These are phyloP conservation scores for Ahaetulla prasina DNA, from an alignment of 2,113 vertebrate genomes.

Conservation along the genomic window DNA sequence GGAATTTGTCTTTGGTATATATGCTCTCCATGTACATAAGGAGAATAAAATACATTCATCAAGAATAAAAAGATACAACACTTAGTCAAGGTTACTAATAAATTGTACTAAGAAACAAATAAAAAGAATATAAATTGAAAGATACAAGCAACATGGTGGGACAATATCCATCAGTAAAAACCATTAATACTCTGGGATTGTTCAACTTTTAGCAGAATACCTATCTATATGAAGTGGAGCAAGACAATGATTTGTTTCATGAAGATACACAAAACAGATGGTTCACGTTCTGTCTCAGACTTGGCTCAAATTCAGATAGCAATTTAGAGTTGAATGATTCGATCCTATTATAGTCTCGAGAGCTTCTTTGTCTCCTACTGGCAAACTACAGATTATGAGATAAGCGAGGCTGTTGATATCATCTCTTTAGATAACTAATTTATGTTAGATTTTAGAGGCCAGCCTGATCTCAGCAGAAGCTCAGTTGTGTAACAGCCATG, in stretches of 20 bases:
- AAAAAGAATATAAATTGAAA: too few species aligned
- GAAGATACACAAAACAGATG: slow-evolving; percentile 58
- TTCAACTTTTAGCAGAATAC: neutral
- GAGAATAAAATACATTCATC: too few species aligned
- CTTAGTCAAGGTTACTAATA: too few species aligned
- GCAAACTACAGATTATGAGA: slow-evolving; percentile 38
- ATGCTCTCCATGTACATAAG: too few species aligned
- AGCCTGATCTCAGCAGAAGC: slow-evolving; percentile 9
- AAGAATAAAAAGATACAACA: too few species aligned
- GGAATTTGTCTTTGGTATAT: too few species aligned
- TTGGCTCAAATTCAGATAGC: slow-evolving; percentile 31
- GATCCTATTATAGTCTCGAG: slow-evolving; percentile 57
- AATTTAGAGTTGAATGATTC: slow-evolving; percentile 49
- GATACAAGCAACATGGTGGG: too few species aligned
- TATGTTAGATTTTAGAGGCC: slow-evolving; percentile 27
- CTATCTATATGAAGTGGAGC: neutral
- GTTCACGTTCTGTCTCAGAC: slow-evolving; percentile 47
- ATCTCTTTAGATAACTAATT: slow-evolving; percentile 14
- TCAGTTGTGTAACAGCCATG: neutral
- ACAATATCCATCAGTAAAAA: neutral
- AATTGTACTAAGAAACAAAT: too few species aligned
- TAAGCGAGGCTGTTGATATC: slow-evolving; percentile 36
- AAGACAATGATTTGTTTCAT: slow-evolving; percentile 28
- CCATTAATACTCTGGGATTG: neutral
- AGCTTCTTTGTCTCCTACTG: slow-evolving; percentile 43